Evolutionary conservation across 1,140 invertebrate genomes (phyloP), one percentile per base, ranked within the genome.

Genomic region (Diuraphis noxia): DNA sequence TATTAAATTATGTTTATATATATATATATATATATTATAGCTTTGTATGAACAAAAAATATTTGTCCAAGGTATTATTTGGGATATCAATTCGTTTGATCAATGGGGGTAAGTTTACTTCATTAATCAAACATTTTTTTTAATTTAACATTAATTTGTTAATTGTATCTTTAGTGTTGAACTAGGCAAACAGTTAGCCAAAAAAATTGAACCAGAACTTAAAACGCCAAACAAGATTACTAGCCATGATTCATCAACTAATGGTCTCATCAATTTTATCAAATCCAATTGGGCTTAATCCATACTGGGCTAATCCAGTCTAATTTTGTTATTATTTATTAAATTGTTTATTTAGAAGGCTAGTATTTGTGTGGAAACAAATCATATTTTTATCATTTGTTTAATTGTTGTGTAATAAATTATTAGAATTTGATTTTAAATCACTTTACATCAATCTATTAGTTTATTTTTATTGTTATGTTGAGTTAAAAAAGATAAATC

Each of bases 71-170:
- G 99, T 92, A 96, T 99, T 30, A 98, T 99, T 93, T 99, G 99
- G 99, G 97, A 99, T 94, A 99, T 99, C 93, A 99, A 99, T 94
- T 99, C 99, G 0, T 99, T 97, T 94, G 99, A 99, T 95, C 99
- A 99, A 94, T 99, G 99, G 98, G 99, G 99, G 97, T 97, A 95
- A 95, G 95, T 88, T 49, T 94, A 52, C 52, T 81, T 40, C 2
- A 81, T 34, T 38, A 40, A 77, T 92, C 46, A 49, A 21, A 43
- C 9, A n/a, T 72, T 17, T 82, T 90, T 10, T 49, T 89, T 49
- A 88, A 92, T 91, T 34, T 92, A 86, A 88, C 72, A n/a, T 91
- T 43, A 46, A 77, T 81, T 77, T 92, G 92, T 92, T 87, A n/a
- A 92, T 10, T 3, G 8, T 92, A 92, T 82, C 92, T 92, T 92